phyloP scores from a whole-genome alignment of 1,140 invertebrate genomes.

The Homarus americanus region DNA sequence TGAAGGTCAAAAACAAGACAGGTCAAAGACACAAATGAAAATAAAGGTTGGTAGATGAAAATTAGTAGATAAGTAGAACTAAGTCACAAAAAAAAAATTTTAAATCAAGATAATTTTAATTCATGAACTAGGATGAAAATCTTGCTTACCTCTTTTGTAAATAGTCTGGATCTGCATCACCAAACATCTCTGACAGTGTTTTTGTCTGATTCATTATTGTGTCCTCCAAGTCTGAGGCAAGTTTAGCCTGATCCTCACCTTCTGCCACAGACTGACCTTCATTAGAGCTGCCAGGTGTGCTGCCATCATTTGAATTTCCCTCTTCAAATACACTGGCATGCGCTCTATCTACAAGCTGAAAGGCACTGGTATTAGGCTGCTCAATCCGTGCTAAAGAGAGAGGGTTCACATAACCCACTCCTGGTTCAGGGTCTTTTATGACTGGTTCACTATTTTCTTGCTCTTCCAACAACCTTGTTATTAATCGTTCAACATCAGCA shows the following conservation, averaged over 20 bases:
- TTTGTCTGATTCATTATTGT: conserved; percentile 15
- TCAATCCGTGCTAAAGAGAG: background rate
- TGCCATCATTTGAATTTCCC: background rate
- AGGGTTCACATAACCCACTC: too few species aligned
- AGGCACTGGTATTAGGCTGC: conserved; percentile 48
- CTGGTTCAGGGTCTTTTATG: conserved; percentile 17
- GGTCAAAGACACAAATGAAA: too few species aligned
- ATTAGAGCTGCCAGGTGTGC: conserved; percentile 4
- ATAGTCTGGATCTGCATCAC: conserved; percentile 61
- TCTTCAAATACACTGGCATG: background rate
- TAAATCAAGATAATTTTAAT: too few species aligned
- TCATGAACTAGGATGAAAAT: too few species aligned
- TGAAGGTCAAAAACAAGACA: too few species aligned
- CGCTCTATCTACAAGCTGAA: conserved; percentile 24
- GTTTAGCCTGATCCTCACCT: conserved; percentile 11
- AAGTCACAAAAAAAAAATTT: too few species aligned
- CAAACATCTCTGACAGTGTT: conserved; percentile 52
- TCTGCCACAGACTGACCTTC: conserved; percentile 21
- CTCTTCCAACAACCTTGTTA: conserved; percentile 43
- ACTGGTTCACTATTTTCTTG: background rate
- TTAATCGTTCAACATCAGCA: conserved; percentile 47
- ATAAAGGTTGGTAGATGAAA: too few species aligned
- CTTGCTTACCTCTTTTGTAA: conserved; percentile 50
- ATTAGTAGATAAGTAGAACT: too few species aligned
- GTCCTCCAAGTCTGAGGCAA: conserved; percentile 40